These are phyloP conservation scores for Chouioia cunea DNA, from an alignment of 2,888 invertebrate genomes.

Conservation along the genomic window DNA sequence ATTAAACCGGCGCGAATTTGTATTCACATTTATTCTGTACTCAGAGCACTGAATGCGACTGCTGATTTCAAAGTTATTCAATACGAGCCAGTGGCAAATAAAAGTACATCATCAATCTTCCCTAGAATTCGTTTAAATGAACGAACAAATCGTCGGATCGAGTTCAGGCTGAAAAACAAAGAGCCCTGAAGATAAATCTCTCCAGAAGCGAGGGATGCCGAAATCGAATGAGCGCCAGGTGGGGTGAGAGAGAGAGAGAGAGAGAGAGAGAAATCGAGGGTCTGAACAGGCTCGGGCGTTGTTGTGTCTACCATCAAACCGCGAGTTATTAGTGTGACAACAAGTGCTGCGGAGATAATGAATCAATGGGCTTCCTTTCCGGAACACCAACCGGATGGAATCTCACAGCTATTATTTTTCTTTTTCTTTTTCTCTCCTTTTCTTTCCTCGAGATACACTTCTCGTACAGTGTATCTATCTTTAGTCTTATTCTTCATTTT, in stretches of 20 bases:
- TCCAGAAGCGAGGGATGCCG: conserved; percentile 13
- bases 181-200: conserved; percentile 37
- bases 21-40: no score
- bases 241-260: background rate
- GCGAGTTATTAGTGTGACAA: conserved; percentile 33
- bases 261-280: conserved; percentile 7
- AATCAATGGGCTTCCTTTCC: conserved; percentile 39
- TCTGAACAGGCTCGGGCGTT: background rate
- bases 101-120: no score
- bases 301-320: conserved; percentile 5
- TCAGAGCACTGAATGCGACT: no score
- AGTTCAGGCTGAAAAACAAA: conserved; percentile 32
- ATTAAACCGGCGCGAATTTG: no score
- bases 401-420: background rate
- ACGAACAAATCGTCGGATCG: conserved; percentile 32
- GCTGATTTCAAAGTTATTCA: no score
- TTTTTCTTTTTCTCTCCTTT: conserved; percentile 5
- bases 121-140: conserved; percentile 36
- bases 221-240: conserved; percentile 22
- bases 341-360: conserved; percentile 50
- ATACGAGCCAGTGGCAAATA: no score
- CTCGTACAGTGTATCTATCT: background rate
- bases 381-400: no score
- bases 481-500: no score
- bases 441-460: background rate